Conservation (phyloP, 2,113 vertebrate species). For the Microcebus jonahi region DNA sequence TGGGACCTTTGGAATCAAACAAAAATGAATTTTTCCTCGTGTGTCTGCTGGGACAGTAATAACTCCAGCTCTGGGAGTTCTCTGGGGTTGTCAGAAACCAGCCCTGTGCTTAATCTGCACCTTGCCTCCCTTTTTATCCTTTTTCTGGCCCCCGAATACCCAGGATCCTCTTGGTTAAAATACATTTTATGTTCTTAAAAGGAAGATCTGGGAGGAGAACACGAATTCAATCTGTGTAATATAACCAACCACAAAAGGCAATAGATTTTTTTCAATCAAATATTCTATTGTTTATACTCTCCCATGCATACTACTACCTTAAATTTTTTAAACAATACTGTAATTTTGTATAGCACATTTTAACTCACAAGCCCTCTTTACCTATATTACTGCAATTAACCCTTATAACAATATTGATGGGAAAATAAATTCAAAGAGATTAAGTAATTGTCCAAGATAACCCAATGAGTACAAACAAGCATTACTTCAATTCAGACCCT, state of each 20-base stretch:
- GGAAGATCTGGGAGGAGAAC: neutral
- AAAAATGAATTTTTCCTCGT: neutral
- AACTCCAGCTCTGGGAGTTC: neutral
- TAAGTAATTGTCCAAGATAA: neutral
- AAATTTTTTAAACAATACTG: neutral
- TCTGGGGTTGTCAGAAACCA: neutral
- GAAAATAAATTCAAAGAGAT: neutral
- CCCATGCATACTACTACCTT: neutral
- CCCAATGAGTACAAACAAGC: neutral
- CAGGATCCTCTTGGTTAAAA: neutral
- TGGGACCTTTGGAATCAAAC: neutral
- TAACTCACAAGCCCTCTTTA: neutral
- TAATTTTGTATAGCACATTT: neutral
- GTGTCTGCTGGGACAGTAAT: neutral
- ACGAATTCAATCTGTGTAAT: neutral
- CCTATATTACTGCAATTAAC: neutral
- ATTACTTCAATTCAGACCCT: neutral
- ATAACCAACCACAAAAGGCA: neutral
- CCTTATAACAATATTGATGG: neutral
- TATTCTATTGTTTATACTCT: neutral
- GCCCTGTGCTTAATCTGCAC: neutral
- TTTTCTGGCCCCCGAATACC: neutral
- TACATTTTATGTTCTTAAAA: constrained; percentile 1
- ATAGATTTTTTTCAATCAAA: neutral
- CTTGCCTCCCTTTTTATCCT: neutral